Evolutionary conservation across 2,797 vertebrate species (phyloP), one percentile per base, ranked within the genome.

Genomic region (Buceros bicornis): DNA sequence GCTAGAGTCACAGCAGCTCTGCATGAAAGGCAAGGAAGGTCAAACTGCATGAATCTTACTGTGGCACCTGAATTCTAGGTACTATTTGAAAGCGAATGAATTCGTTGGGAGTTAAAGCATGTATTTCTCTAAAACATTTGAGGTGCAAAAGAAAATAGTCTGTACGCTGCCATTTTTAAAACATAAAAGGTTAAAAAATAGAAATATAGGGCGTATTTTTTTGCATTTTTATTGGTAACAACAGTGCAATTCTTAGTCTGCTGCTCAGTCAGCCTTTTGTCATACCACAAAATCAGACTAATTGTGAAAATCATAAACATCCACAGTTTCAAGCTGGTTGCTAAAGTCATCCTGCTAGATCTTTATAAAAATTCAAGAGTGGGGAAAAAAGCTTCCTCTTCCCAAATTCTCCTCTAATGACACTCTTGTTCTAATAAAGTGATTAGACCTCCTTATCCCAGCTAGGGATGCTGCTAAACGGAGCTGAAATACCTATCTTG

Each of bases 401-500:
- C 65, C n/a, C 31, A 79, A 76, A 72, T 76, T 88, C 80, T 95
- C 60, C 66, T 92, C 87, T 96, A 97, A 97, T 90, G 82, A 96
- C 47, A 78, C 14, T 96, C 86, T 37, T 72, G 62, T 93, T 95
- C 82, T 97, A 97, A 96, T 95, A 95, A 96, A 97, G 94, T 91
- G 95, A 97, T 97, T 97, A 97, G 94, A 89, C 70, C 81, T 97
- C 88, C 79, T 97, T 93, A 92, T 95, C 45, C 93, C 93, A 96
- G 96, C 90, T 95, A 97, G 87, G 84, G 93, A 87, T 89, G 93
- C 88, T 97, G 96, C 79, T 97, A 97, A 97, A 95, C 0, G 26
- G 95, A 90, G 94, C 91, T 94, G 92, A 98, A 97, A 97, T 95
- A 64, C 87, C 37, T 60, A 73, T 96, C 97, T 97, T 97, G 96